Percentiles rank a stretch among this genome's conserved stretches.
phyloP scores from a whole-genome alignment of 1,140 invertebrate genomes.

The Heliconius melpomene region DNA sequence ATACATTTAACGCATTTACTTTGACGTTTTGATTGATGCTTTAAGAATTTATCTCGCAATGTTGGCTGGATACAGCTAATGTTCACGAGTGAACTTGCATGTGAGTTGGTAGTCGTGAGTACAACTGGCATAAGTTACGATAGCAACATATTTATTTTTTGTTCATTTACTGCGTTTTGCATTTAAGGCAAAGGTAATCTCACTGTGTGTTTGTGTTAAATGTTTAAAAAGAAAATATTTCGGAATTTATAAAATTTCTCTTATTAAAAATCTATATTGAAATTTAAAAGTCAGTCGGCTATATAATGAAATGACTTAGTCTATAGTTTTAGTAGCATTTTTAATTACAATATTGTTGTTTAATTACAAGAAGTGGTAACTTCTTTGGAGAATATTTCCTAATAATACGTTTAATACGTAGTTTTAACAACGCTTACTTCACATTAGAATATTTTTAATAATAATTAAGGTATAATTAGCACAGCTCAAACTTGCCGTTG shows the following conservation, averaged over 20 bases:
- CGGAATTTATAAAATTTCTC: too few species aligned
- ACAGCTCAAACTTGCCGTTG: neutral
- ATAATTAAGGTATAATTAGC: neutral
- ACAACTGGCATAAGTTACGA: neutral
- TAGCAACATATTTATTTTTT: neutral
- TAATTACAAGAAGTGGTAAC: too few species aligned
- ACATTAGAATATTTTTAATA: neutral
- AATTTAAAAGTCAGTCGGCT: too few species aligned
- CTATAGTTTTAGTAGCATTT: too few species aligned
- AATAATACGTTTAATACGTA: neutral
- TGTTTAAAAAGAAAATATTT: too few species aligned
- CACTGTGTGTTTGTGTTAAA: too few species aligned
- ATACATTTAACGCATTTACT: neutral
- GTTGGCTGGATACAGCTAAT: neutral
- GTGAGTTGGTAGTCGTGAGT: neutral
- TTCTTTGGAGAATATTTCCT: neutral
- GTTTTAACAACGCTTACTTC: neutral
- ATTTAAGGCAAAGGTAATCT: too few species aligned
- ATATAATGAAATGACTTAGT: too few species aligned
- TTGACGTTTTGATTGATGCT: conserved; percentile 8
- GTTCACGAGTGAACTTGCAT: neutral
- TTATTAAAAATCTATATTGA: too few species aligned
- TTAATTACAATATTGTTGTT: too few species aligned
- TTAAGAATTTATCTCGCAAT: conserved; percentile 13
- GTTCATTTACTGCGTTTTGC: too few species aligned